Evolutionary conservation across 2,113 vertebrate species (phyloP).

Genomic region (Dinomys branickii): DNA sequence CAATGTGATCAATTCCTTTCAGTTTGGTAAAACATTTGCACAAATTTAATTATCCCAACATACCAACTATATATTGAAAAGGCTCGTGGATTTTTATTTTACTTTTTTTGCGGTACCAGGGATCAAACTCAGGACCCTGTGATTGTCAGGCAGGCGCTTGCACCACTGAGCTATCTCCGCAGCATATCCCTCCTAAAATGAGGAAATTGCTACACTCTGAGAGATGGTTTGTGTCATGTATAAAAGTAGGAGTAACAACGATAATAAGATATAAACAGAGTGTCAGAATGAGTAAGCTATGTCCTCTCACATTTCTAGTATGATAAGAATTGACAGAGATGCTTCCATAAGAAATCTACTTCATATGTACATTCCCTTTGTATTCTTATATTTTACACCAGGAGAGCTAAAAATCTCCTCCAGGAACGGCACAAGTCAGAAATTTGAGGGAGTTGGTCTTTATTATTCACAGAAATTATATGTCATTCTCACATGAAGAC

Average conservation of each 20-base stretch:
- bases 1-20: neutral
- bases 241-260: neutral
- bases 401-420: neutral
- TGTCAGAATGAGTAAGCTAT: neutral
- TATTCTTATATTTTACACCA: neutral
- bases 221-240: neutral
- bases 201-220: neutral
- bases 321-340: neutral
- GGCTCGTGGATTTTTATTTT: neutral
- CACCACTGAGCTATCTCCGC: too few relatives aligned
- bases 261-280: neutral
- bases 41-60: neutral
- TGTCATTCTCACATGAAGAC: neutral
- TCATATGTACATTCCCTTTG: neutral
- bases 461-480: neutral
- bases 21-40: neutral
- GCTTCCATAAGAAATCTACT: neutral
- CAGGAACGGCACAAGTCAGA: neutral
- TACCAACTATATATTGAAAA: neutral
- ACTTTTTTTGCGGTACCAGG: too few relatives aligned
- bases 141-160: too few relatives aligned
- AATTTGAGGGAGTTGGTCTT: neutral
- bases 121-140: too few relatives aligned
- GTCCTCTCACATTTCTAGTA: neutral
- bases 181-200: neutral